phyloP scores from a whole-genome alignment of 2,113 vertebrate genomes.

The Percina caprodes region DNA sequence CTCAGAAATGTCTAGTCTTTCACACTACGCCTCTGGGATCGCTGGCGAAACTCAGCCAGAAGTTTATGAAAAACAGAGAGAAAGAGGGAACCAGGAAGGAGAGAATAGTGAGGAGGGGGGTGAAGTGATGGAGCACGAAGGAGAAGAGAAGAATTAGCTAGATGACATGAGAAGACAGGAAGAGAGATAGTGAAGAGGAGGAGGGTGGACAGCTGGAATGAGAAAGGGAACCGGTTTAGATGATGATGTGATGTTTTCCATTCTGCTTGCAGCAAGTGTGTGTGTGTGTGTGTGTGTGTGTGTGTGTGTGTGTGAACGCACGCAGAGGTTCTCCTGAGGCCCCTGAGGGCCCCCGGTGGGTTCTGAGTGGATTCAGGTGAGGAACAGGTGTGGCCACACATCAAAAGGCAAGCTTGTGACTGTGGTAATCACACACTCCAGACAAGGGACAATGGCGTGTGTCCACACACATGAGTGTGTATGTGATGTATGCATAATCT shows the following conservation, averaged over 20 bases:
- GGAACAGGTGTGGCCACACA: slow-evolving; percentile 65
- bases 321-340: slow-evolving; percentile 59
- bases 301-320: not conserved
- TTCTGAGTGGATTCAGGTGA: slow-evolving; percentile 63
- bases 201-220: slow-evolving; percentile 66
- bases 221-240: slow-evolving; percentile 60
- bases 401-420: slow-evolving; percentile 20
- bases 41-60: slow-evolving; percentile 69
- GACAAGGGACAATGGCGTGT: slow-evolving; percentile 6
- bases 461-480: not conserved
- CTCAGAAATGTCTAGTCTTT: slow-evolving; percentile 82
- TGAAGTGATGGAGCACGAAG: slow-evolving; percentile 34
- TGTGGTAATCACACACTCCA: slow-evolving; percentile 4
- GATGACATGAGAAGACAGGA: slow-evolving; percentile 67
- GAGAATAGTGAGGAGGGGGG: slow-evolving; percentile 30
- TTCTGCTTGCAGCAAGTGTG: slow-evolving; percentile 37
- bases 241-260: slow-evolving; percentile 76
- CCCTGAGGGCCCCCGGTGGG: slow-evolving; percentile 62
- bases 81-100: slow-evolving; percentile 37
- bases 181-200: slow-evolving; percentile 66
- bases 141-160: slow-evolving; percentile 64
- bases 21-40: slow-evolving; percentile 79
- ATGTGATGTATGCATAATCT: not conserved
- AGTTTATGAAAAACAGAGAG: slow-evolving; percentile 83
- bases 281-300: slow-evolving; percentile 24